phyloP scores from a whole-genome alignment of 2,888 invertebrate species.

The Apeira syringaria region DNA sequence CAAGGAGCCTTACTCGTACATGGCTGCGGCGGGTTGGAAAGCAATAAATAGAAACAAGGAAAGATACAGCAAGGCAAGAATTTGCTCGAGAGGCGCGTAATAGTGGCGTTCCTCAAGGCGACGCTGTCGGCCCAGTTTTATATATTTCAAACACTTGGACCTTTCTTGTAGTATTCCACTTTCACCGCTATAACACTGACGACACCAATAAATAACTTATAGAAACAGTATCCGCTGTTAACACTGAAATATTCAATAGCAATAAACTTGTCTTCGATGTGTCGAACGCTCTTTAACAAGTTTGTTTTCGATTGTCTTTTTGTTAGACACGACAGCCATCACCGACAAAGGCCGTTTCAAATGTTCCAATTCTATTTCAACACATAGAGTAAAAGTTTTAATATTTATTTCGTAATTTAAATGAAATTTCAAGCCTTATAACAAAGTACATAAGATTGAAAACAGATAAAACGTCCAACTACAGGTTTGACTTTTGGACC shows the following conservation, averaged over 20 bases:
- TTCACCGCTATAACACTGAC: constrained; percentile 13
- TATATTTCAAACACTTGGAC: constrained; percentile 31
- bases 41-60: constrained; percentile 29
- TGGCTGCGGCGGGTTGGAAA: constrained; percentile 15
- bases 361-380: constrained; percentile 32
- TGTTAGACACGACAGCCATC: constrained; percentile 43
- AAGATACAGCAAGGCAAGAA: constrained; percentile 25
- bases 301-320: constrained; percentile 38
- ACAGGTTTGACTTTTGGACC: constrained; percentile 8
- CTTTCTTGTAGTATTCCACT: constrained; percentile 26
- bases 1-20: constrained; percentile 18
- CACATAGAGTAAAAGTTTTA: constrained; percentile 30
- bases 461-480: neutral
- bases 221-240: constrained; percentile 27
- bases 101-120: constrained; percentile 39
- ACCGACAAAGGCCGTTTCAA: constrained; percentile 37
- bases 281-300: constrained; percentile 36
- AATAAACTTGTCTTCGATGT: constrained; percentile 35
- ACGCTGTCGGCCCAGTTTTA: constrained; percentile 34
- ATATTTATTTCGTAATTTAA: constrained; percentile 10
- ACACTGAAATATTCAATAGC: constrained; percentile 31
- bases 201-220: constrained; percentile 31
- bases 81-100: constrained; percentile 12
- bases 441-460: constrained; percentile 15
- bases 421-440: constrained; percentile 9